Base-by-base conservation (phyloP, 2,113 vertebrate species). In the Amblyopsis rosae region DNA sequence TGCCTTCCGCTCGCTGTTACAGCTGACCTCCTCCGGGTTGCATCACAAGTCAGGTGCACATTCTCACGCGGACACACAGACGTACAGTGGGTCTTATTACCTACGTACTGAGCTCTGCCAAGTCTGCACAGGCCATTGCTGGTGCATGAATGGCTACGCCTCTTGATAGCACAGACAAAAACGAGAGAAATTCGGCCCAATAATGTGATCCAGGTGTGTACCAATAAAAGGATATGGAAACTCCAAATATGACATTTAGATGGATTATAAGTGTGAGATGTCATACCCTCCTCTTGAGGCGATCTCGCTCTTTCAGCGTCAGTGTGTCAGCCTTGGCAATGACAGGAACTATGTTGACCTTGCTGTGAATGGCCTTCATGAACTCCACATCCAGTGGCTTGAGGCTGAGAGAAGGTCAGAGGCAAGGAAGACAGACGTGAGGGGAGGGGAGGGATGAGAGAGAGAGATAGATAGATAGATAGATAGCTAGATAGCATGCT, bases 271-370 rank as follows among this genome's bases (percentile, higher is more conserved):
- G 56, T 11, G 19, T 60, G 19, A n/a, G n/a, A n/a, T n/a, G n/a
- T 78, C 93, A 71, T 58, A 95, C 94, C 91, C 95, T 92, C 73
- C 93, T 94, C 90, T 97, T 96, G 84, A 96, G 93, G 35, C 94
- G 92, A 45, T 95, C 95, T 48, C 95, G 88, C 85, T 96, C 95
- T 83, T 86, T 94, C 79, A 96, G 87, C 0, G 95, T 96, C 87
- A 96, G 88, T 0, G 94, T 95, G 77, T 95, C 93, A 2, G 95
- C 95, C 90, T 96, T 95, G 55, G 94, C 95, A 61, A 96, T 96
- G 82, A 96, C 95, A 15, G 95, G 94, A 10, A 96, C 94, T 16
- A 96, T 96, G 88, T 96, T 96, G 76, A 96, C 95, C 91, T 97
- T 97, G 68, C 94, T 95, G 87, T 95, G 94, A 74, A 96, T 94